Base-by-base conservation (phyloP, 2,888 invertebrate genomes). In the Cheilosia vernalis region DNA sequence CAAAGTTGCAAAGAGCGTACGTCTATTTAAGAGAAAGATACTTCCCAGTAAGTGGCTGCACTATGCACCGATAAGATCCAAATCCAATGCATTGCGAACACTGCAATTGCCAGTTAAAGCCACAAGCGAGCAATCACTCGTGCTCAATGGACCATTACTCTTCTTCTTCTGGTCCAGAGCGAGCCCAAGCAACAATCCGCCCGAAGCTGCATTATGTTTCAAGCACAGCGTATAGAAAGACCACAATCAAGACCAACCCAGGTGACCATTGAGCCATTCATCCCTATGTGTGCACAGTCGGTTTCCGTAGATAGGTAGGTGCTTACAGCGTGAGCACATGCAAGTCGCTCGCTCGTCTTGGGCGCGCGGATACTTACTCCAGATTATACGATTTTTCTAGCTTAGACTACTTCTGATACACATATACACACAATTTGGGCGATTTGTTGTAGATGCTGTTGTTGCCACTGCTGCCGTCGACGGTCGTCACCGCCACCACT, bases 61-160 rank as follows among this genome's bases (percentile, higher is more conserved):
- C 2, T 33, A 42, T 60, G 21, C 24, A 10, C 64, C 70, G 82
- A 72, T 66, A 66, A 83, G 66, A 78, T 72, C 77, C 70, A 27
- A 72, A 78, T 72, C 70, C 76, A 37, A 72, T 60, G 37, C 64
- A 76, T 24, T 70, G 64, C 61, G 37, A 66, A 27, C 1, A 66
- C 69, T 66, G 42, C 80, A 81, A 85, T 72, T 76, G 85, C 76
- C 66, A 80, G 81, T 67, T 72, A 58, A 72, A 72, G 76, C 81
- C 81, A 85, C 81, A 77, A 85, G 85, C 76, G 70, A 56, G 81
- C 85, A 81, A 85, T 85, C 85, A 85, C 80, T 85, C 85, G 85
- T 85, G 85, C 81, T 72, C 85, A 81, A 76, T 85, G 81, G 85
- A 85, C 85, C 81, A 85, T 85, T 76, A 85, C 80, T 85, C 85